These are phyloP conservation scores for Thereva unica DNA, from an alignment of 2,888 invertebrate genomes.

Conservation along the genomic window DNA sequence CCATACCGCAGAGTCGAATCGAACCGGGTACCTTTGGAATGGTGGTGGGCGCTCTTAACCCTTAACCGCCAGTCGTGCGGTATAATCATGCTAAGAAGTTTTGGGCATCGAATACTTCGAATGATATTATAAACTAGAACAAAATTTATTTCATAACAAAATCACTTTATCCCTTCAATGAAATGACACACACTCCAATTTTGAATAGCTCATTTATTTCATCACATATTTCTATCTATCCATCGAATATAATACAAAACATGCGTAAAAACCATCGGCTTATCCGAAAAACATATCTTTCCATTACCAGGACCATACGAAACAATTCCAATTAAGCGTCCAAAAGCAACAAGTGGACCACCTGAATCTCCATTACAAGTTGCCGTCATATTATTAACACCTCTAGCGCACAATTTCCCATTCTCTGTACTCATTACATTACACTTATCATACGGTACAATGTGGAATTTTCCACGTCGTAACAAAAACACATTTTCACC, in stretches of 20 bases:
- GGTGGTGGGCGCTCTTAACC: too few species aligned
- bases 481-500: not conserved
- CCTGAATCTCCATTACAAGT: constrained; percentile 2
- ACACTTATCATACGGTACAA: not conserved
- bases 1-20: too few species aligned
- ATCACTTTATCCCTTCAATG: too few species aligned
- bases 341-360: not conserved
- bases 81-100: too few species aligned
- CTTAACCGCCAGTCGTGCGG: too few species aligned
- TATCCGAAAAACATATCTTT: not conserved
- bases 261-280: not conserved
- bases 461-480: not conserved
- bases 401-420: not conserved
- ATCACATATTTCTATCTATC: not conserved
- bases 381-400: not conserved
- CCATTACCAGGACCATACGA: not conserved
- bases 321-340: not conserved
- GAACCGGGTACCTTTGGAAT: too few species aligned
- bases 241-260: not conserved
- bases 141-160: too few species aligned
- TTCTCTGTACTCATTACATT: not conserved
- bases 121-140: too few species aligned
- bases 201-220: too few species aligned
- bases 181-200: too few species aligned
- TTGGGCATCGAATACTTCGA: too few species aligned